Base-by-base conservation (phyloP, 2,888 invertebrate genomes). In the Dolichomitus sp. region DNA sequence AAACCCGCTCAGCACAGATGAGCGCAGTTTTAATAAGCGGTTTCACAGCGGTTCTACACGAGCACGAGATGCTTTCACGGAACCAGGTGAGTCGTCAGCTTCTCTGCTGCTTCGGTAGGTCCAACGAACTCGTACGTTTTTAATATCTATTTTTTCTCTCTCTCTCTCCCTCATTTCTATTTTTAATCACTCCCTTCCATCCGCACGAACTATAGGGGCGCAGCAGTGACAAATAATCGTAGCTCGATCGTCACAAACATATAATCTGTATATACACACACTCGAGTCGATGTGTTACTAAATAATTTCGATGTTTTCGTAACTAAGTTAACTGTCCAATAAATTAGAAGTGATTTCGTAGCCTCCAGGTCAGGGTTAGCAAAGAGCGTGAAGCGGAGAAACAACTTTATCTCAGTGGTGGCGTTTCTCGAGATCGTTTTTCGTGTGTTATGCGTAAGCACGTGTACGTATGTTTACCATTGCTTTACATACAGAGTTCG, bases 291-390 rank as follows among this genome's bases (percentile, higher is more conserved):
- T 59, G n/a, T 45, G 52, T 76, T 30, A 76, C 40, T 84, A 69
- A 63, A 68, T 63, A 76, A 72, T 68, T 80, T 80, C 17, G 45
- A 45, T 72, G 75, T 69, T 84, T 84, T 82, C 84, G 80, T 81
- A 74, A 81, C 80, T 78, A 81, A 76, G 82, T 69, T 74, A 61
- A 84, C 80, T 50, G 80, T 57, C 82, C 70, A 85, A 86, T 86
- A 86, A 86, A 86, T 86, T 83, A 85, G 80, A 77, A 50, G 83
- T 59, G 86, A 85, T 86, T 85, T 85, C 84, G 86, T 85, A 78
- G 86, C 80, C 84, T 77, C 40, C 84, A 81, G 86, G 86, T 86
- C 86, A 86, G 81, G 84, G 85, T 83, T 83, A 80, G 72, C 83
- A 77, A 63, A 54, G 76, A 76, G 59, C 70, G 52, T 17, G 42